phyloP scores from a whole-genome alignment of 2,113 vertebrate species.

The Brachyhypopomus occidentalis region DNA sequence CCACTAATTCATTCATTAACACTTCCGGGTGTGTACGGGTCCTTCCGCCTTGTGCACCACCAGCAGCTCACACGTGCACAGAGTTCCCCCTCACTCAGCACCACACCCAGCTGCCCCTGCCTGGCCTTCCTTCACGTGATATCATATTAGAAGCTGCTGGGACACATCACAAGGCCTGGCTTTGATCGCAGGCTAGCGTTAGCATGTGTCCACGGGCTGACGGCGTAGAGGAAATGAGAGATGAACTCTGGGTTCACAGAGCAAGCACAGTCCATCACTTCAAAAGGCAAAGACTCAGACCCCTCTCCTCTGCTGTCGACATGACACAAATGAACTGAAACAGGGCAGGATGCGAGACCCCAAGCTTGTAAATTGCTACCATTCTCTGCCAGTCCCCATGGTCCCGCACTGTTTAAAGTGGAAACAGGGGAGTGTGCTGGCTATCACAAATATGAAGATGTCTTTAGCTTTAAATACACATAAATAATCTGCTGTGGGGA shows the following conservation, averaged over 20 bases:
- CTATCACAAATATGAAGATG: conserved; percentile 36
- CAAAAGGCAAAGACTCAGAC: conserved; percentile 47
- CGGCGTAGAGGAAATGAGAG: conserved; percentile 54
- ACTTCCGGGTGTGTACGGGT: not conserved
- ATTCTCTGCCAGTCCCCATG: conserved; percentile 45
- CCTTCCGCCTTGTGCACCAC: not conserved
- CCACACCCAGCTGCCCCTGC: conserved; percentile 11
- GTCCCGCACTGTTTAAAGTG: conserved; percentile 28
- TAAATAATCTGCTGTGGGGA: conserved; percentile 27
- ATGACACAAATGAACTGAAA: conserved; percentile 57
- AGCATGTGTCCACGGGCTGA: conserved; percentile 51
- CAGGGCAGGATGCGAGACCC: conserved; percentile 55
- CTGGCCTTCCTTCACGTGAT: conserved; percentile 31
- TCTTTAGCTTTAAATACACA: conserved; percentile 25
- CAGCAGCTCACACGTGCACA: not conserved
- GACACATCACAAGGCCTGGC: conserved; percentile 37
- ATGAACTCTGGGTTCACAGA: conserved; percentile 56
- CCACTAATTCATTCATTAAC: not conserved
- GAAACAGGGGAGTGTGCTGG: conserved; percentile 14
- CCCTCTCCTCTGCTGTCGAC: conserved; percentile 25
- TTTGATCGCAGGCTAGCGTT: conserved; percentile 58
- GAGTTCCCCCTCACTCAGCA: not conserved
- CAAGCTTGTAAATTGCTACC: conserved; percentile 56
- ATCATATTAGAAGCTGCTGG: conserved; percentile 39
- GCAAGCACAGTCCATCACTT: conserved; percentile 51